These are phyloP conservation scores for Onthophagus sagittarius DNA, from an alignment of 2,888 invertebrate species.

Conservation along the genomic window DNA sequence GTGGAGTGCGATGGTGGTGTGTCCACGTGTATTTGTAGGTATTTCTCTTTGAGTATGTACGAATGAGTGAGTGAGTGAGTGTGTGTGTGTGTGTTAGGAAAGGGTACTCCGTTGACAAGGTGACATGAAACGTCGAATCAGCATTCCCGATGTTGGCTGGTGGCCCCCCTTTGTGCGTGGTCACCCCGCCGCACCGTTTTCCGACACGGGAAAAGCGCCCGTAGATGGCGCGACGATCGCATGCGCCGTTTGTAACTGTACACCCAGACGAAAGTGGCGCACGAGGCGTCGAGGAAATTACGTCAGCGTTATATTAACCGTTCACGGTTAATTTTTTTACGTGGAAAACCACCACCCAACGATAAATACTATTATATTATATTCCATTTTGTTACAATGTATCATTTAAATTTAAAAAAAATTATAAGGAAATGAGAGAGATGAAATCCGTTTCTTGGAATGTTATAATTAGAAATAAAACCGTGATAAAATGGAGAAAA, in stretches of 20 bases:
- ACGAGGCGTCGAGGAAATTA: constrained; percentile 39
- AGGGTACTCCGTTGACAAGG: constrained; percentile 29
- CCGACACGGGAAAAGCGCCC: constrained; percentile 7
- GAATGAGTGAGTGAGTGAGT: too few species aligned
- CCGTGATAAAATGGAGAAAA: background rate
- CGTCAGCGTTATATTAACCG: constrained; percentile 37
- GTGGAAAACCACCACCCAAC: background rate
- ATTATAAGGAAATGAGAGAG: too few species aligned
- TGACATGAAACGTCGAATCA: constrained; percentile 35
- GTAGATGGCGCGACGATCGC: constrained; percentile 13
- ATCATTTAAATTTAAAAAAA: too few species aligned
- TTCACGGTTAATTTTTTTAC: background rate
- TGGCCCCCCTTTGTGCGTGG: background rate
- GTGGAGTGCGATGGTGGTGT: constrained; percentile 19
- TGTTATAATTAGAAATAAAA: background rate
- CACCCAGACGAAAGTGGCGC: constrained; percentile 21
- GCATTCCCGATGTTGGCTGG: constrained; percentile 30
- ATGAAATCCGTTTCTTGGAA: background rate
- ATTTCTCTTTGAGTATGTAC: too few species aligned
- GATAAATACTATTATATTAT: too few species aligned
- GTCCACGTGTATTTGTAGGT: too few species aligned
- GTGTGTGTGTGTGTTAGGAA: constrained; percentile 20
- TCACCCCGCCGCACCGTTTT: constrained; percentile 23
- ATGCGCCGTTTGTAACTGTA: constrained; percentile 29
- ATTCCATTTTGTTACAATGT: too few species aligned